phyloP scores from a whole-genome alignment of 1,140 invertebrate genomes.

The Solen grandis region DNA sequence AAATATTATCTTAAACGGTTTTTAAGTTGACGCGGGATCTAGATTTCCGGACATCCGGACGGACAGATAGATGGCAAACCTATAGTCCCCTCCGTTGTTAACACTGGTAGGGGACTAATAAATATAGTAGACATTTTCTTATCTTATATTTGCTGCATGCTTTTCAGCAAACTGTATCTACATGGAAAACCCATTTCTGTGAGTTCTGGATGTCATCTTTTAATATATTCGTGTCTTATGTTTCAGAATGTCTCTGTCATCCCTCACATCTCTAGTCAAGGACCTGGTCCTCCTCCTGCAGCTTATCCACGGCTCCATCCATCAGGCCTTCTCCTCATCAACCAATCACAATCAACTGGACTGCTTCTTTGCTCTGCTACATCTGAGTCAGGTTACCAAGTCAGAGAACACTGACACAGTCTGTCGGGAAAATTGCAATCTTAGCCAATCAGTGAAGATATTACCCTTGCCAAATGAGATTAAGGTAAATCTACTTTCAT shows the following conservation, averaged over 20 bases:
- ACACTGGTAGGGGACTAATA: no score
- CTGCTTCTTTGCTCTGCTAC: constrained; percentile 50
- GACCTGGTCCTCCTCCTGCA: constrained; percentile 46
- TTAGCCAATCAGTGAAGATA: constrained; percentile 42
- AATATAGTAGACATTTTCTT: no score
- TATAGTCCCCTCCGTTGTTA: no score
- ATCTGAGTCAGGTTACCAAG: constrained; percentile 28
- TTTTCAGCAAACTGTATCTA: no score
- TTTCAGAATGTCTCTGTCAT: constrained; percentile 39
- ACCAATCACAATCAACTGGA: constrained; percentile 51
- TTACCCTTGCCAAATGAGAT: constrained; percentile 46
- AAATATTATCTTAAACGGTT: no score
- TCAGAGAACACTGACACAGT: constrained; percentile 23
- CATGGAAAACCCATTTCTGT: no score
- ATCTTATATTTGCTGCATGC: no score
- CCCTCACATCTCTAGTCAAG: constrained; percentile 41
- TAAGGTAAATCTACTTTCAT: constrained; percentile 37
- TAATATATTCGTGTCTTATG: no score
- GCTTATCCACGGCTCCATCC: constrained; percentile 49
- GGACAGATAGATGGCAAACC: no score
- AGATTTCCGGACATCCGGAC: no score
- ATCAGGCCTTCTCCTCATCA: constrained; percentile 43
- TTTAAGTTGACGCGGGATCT: no score
- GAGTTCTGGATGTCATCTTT: no score
- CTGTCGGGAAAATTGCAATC: constrained; percentile 14